These are phyloP conservation scores for Cynoglossus semilaevis DNA, from an alignment of 2,113 vertebrate species.

Conservation along the genomic window DNA sequence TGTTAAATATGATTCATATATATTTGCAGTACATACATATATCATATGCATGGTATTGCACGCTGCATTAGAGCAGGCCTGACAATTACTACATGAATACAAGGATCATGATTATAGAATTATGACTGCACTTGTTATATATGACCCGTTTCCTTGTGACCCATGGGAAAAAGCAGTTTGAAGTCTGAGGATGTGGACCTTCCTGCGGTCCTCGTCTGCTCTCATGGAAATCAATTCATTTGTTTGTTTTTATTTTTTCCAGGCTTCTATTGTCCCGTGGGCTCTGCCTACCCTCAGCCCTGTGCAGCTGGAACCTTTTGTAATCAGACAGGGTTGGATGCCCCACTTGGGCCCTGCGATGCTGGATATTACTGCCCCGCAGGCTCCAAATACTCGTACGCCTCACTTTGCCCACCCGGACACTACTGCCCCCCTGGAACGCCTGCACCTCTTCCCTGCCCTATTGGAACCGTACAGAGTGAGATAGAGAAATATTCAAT, in stretches of 20 bases:
- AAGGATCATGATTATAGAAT: too few relatives aligned
- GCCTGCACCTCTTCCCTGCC: constrained; percentile 67
- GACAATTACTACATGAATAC: too few relatives aligned
- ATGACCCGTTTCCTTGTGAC: not conserved
- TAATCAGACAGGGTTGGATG: constrained; percentile 62
- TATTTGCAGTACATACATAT: too few relatives aligned
- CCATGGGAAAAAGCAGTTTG: too few relatives aligned
- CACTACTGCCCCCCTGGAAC: constrained; percentile 84
- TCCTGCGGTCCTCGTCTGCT: too few relatives aligned
- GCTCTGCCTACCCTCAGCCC: constrained; percentile 70
- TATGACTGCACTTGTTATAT: constrained; percentile 10
- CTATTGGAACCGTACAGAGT: constrained; percentile 70
- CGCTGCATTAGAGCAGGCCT: too few relatives aligned
- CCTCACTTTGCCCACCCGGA: constrained; percentile 67
- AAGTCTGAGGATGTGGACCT: too few relatives aligned
- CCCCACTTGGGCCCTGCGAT: constrained; percentile 60
- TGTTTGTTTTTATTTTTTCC: constrained; percentile 26
- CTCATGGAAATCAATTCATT: too few relatives aligned
- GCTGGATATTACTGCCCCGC: constrained; percentile 78
- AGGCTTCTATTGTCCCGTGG: constrained; percentile 81
- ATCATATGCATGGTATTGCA: too few relatives aligned
- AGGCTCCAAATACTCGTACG: constrained; percentile 68
- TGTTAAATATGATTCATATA: too few relatives aligned
- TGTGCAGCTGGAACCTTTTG: constrained; percentile 81
- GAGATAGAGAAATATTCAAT: constrained; percentile 29